Percentiles rank a stretch among this genome's conserved stretches.
Conservation (phyloP, 2,888 invertebrate species). For the Julus scanicus region DNA sequence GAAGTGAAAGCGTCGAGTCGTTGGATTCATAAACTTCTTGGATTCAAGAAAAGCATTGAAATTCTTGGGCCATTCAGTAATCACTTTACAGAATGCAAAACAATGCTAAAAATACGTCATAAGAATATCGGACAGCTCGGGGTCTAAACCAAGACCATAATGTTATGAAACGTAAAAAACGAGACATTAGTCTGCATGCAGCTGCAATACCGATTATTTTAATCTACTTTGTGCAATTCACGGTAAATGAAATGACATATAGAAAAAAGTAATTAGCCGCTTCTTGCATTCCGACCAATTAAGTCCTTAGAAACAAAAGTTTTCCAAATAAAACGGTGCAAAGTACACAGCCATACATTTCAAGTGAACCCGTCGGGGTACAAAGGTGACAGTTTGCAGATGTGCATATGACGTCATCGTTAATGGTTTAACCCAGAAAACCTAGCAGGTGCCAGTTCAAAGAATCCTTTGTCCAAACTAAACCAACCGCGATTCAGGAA, state of each 20-base stretch:
- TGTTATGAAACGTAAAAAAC: not conserved
- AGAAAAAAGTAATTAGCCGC: conserved; percentile 2
- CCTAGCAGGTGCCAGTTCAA: not conserved
- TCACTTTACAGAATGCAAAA: not conserved
- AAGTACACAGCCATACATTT: conserved; percentile 9
- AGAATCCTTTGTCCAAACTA: not conserved
- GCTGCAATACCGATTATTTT: not conserved
- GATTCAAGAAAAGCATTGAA: not conserved
- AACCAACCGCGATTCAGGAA: not conserved
- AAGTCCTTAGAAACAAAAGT: conserved; percentile 11
- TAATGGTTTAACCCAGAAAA: not conserved
- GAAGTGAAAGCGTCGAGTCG: not conserved
- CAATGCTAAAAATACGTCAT: not conserved
- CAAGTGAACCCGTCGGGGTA: not conserved
- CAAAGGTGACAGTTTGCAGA: not conserved
- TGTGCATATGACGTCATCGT: not conserved
- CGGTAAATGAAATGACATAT: not conserved
- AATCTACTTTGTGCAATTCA: not conserved
- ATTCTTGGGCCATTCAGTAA: not conserved
- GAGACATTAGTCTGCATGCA: not conserved
- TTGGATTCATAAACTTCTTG: not conserved
- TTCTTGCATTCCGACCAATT: not conserved
- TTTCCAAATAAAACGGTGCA: not conserved
- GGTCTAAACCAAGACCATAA: not conserved
- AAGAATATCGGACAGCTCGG: not conserved